Conservation (phyloP, 2,888 invertebrate genomes). For the Eupithecia dodoneata region DNA sequence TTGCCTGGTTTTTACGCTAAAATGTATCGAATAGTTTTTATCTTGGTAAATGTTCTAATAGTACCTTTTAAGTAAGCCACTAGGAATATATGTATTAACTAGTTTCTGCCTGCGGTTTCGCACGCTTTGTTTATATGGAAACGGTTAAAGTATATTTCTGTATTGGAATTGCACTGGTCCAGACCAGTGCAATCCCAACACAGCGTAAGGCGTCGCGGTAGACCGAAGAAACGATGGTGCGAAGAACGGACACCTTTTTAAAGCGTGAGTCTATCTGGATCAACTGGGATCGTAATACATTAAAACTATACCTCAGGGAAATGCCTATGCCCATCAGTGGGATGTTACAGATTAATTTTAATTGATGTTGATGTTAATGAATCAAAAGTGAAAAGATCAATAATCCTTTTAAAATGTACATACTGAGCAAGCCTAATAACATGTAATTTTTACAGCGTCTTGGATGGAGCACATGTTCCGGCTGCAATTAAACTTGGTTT, state of each 20-base stretch:
- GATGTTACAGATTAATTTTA: background rate
- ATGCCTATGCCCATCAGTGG: background rate
- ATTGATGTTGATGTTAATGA: background rate
- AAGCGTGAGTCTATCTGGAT: background rate
- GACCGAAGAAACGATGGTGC: background rate
- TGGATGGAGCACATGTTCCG: no score
- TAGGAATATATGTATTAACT: background rate
- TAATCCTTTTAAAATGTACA: background rate
- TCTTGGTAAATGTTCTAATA: background rate
- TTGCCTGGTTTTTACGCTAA: slow-evolving; percentile 4
- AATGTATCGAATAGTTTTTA: background rate
- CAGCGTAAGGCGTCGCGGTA: background rate
- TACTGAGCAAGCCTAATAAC: background rate
- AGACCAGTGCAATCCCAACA: background rate
- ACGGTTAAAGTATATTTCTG: no score
- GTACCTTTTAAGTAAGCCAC: background rate
- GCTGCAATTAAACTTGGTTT: background rate
- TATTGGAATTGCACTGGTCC: no score
- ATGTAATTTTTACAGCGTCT: background rate
- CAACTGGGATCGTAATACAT: background rate
- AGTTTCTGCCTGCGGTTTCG: no score
- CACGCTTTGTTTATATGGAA: no score
- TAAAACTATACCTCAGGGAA: background rate
- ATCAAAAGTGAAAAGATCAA: background rate
- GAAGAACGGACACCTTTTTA: no score